phyloP scores from a whole-genome alignment of 1,140 invertebrate species.

The Chlorops oryzae region DNA sequence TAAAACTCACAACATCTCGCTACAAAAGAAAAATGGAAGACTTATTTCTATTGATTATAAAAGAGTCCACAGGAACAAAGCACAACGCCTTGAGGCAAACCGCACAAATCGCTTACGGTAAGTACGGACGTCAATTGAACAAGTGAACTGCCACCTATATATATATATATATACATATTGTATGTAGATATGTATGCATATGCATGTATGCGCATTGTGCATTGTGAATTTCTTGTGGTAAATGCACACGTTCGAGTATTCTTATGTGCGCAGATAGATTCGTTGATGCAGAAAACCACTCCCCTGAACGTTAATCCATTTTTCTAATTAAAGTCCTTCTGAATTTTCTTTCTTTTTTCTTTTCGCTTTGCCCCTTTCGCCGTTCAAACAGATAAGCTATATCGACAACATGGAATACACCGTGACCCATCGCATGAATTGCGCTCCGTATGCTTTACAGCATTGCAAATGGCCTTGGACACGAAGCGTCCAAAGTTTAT shows the following conservation, averaged over 20 bases:
- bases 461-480: conserved; percentile 79
- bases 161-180: too few species aligned
- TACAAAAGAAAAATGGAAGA: conserved; percentile 82
- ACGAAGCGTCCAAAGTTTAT: conserved; percentile 79
- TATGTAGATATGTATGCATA: conserved; percentile 9
- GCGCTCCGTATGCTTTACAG: conserved; percentile 72
- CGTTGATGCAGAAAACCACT: too few species aligned
- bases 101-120: conserved; percentile 74
- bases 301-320: too few species aligned
- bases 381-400: conserved; percentile 66
- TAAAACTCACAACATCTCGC: too few species aligned
- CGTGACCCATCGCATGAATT: conserved; percentile 77
- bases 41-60: conserved; percentile 69
- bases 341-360: conserved; percentile 13
- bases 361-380: too few species aligned
- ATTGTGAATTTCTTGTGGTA: too few species aligned
- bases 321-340: too few species aligned
- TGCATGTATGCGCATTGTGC: conserved; percentile 5
- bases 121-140: too few species aligned
- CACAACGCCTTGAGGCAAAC: conserved; percentile 64
- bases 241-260: too few species aligned
- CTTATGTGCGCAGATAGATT: too few species aligned
- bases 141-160: too few species aligned
- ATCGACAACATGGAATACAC: conserved; percentile 69
- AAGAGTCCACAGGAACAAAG: conserved; percentile 69